Evolutionary conservation across 2,113 vertebrate species (phyloP).

Genomic region (Phyllopteryx taeniolatus): DNA sequence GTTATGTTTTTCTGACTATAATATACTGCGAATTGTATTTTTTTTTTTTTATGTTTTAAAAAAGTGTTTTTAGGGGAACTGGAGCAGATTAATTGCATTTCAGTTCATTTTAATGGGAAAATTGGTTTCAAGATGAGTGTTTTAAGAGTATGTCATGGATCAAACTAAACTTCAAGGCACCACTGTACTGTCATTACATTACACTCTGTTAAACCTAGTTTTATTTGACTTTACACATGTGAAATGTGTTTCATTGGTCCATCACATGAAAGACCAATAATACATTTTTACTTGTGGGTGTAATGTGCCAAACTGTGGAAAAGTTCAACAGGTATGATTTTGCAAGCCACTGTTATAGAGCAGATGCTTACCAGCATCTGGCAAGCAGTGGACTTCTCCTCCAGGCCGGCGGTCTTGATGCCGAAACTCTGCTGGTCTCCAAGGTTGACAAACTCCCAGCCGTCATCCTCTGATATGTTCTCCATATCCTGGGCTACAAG

Average conservation of each 20-base stretch:
- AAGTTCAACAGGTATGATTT: not conserved
- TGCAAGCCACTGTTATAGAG: not conserved
- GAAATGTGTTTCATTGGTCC: not conserved
- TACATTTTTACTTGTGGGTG: not conserved
- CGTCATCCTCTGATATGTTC: constrained; percentile 96
- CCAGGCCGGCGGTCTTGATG: constrained; percentile 96
- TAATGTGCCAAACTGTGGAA: not conserved
- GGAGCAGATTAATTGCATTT: no score
- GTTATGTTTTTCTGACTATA: no score
- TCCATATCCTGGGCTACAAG: constrained; percentile 95
- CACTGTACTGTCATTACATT: not conserved
- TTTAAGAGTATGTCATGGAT: no score
- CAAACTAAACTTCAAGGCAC: no score
- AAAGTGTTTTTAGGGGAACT: no score
- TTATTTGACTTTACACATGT: not conserved
- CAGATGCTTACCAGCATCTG: constrained; percentile 89
- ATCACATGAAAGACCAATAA: not conserved
- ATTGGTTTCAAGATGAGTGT: no score
- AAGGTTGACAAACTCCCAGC: constrained; percentile 98
- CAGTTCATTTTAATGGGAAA: no score
- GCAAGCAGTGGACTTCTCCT: constrained; percentile 98
- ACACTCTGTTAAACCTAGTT: not conserved
- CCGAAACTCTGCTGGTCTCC: constrained; percentile 99
- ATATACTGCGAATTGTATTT: no score
- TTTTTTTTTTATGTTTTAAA: no score